Evolutionary conservation across 1,140 invertebrate species (phyloP).

Genomic region (Rhopalosiphum maidis): DNA sequence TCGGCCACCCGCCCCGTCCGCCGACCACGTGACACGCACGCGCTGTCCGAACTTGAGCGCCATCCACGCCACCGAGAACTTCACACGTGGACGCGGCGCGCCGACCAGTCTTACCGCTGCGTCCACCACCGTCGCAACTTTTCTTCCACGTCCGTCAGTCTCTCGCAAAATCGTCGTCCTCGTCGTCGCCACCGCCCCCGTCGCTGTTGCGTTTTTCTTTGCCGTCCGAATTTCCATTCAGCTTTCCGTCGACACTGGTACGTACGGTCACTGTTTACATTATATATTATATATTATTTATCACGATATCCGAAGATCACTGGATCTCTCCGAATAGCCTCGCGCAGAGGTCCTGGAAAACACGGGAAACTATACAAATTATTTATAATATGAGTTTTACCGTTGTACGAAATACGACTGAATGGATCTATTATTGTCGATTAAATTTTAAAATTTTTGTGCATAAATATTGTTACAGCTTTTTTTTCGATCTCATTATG

Average conservation of each 20-base stretch:
- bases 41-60: background rate
- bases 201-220: background rate
- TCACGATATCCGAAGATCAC: no score
- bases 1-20: background rate
- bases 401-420: no score
- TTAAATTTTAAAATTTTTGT: no score
- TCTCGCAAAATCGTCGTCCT: background rate
- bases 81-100: background rate
- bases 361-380: no score
- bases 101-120: background rate
- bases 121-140: background rate
- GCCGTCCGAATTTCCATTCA: background rate
- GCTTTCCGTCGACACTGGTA: background rate
- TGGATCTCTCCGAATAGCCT: no score
- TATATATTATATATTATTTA: no score
- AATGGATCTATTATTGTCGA: no score
- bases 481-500: background rate
- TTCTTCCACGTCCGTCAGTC: background rate
- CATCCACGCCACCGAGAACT: background rate
- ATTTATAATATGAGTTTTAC: no score
- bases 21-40: background rate
- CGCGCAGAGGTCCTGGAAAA: no score
- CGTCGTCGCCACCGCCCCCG: no score
- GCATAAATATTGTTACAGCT: background rate
- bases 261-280: background rate